Evolutionary conservation across 2,888 invertebrate species (phyloP), one percentile per base, ranked within the genome.

Genomic region (Heliconius erato): DNA sequence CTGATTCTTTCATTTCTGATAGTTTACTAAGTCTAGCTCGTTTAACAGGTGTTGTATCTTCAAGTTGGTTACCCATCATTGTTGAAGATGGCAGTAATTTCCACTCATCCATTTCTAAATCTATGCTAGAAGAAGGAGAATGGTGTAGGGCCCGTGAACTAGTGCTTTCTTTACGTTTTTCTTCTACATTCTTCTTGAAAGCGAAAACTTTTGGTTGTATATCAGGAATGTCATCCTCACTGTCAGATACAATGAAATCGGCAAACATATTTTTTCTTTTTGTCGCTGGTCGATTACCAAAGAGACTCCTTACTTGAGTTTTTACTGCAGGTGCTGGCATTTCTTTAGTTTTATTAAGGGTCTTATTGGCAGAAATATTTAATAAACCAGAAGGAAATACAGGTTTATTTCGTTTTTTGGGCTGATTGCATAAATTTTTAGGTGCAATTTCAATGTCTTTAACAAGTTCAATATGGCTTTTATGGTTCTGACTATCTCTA

Each of bases 51-150:
- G 92, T 91, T 40, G 82, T 84, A 32, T 88, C 89, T 86, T 94
- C 87, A 16, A 86, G 69, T 84, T 93, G 92, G 82, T 91, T 89
- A 49, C 93, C 95, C 80, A 96, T 90, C 94, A 96, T 93, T 63
- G 96, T 96, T 12, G 96, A 96, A 35, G 96, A 96, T 44, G 96
- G 95, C 14, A 96, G 85, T 23, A 91, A 88, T 79, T 89, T 91
- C 93, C 95, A 94, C 65, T 94, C 93, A 83, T 95, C 95, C 86
- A 94, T 89, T 89, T 95, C 95, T 79, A 92, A 89, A 83, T 95
- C 94, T 28, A 92, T 85, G 86, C 91, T 94, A 9, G 92, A 91
- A 2, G 90, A 86, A 1, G 88, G 91, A 2, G 94, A 94, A 49
- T 85, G 85, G 40, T 91, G 87, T 40, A 83, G 49, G 6, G 85